Percentiles rank a stretch among this genome's conserved stretches.
Evolutionary conservation across 2,113 vertebrate genomes (phyloP).

Genomic region (Bos indicus): DNA sequence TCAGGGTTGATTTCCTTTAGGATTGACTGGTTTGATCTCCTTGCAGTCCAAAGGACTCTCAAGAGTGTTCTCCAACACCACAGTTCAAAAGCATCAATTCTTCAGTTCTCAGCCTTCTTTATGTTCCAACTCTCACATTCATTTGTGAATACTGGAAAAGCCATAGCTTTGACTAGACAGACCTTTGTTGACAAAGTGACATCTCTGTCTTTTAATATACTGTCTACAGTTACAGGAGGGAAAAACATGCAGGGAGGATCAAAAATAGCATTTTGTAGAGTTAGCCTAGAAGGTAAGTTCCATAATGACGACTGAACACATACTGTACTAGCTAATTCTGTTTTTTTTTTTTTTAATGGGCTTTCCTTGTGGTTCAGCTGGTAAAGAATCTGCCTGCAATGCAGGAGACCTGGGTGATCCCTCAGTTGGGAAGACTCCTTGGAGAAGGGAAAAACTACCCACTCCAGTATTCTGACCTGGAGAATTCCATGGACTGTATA

Average conservation of each 20-base stretch:
- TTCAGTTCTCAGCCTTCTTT: neutral
- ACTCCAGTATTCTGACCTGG: neutral
- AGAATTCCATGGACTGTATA: neutral
- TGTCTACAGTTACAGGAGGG: neutral
- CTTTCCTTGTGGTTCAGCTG: neutral
- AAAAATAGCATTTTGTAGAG: neutral
- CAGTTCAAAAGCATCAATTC: neutral
- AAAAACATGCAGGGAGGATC: neutral
- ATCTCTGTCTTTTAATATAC: neutral
- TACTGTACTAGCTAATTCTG: neutral
- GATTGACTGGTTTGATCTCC: neutral
- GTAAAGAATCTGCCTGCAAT: neutral
- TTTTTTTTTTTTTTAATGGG: neutral
- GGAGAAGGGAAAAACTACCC: neutral
- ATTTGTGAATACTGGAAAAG: neutral
- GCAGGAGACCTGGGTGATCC: neutral
- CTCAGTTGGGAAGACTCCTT: neutral
- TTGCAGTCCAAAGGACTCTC: neutral
- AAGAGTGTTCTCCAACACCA: neutral
- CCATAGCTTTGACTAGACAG: neutral
- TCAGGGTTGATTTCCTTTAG: neutral
- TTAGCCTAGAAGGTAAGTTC: neutral
- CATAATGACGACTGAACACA: neutral
- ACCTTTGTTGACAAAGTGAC: neutral
- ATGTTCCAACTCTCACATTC: neutral